These are phyloP conservation scores for Dendrocopos noguchii DNA, from an alignment of 2,113 vertebrate genomes.

Conservation along the genomic window DNA sequence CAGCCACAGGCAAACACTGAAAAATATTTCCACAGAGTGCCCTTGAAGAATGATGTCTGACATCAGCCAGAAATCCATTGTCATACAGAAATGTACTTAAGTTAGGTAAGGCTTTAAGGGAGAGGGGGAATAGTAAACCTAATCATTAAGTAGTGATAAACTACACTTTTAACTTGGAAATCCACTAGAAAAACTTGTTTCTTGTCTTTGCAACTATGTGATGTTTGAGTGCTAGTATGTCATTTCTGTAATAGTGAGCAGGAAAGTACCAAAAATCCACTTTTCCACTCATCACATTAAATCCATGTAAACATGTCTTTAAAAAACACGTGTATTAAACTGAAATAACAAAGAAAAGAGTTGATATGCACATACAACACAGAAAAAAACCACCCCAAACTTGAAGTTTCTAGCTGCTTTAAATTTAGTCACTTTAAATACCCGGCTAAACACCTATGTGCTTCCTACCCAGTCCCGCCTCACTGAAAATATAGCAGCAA, in stretches of 20 bases:
- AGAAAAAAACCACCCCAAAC: neutral
- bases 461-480: neutral
- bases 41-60: neutral
- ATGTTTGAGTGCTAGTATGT: neutral
- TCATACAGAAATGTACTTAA: neutral
- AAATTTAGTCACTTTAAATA: neutral
- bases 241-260: neutral
- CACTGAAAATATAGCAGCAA: neutral
- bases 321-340: neutral
- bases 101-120: neutral
- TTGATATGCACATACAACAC: fast-evolving
- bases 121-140: neutral
- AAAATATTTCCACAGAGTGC: neutral
- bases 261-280: neutral
- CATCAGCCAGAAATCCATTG: neutral
- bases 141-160: neutral
- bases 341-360: neutral
- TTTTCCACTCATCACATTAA: neutral
- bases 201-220: neutral
- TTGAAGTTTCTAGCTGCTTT: neutral
- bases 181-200: neutral
- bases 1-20: neutral
- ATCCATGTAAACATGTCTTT: neutral
- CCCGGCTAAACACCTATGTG: neutral
- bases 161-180: neutral